Base-by-base conservation (phyloP, 2,888 invertebrate genomes). In the Caenorhabditis imperialis region DNA sequence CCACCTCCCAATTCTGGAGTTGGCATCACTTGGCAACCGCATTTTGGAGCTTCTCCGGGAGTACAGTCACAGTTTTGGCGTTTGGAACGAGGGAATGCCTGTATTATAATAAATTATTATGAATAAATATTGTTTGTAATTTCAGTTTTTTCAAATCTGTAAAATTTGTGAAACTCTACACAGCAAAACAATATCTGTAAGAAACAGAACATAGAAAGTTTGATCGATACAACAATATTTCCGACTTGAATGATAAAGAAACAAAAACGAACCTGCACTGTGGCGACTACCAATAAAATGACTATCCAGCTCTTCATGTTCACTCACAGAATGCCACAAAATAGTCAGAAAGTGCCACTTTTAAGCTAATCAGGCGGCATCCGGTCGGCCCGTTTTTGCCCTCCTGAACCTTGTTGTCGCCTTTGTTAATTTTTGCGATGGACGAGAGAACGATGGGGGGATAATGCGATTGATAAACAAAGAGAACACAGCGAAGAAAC, bases 11-110 rank as follows among this genome's bases (percentile, higher is more conserved):
- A 35, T 20, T 67, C 67, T 38, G 55, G 55, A 10, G 61, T 54
- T 22, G 67, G 67, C 67, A 74, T 58, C 14, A 77, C 74, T 35
- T 77, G 73, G 40, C 79, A 79, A 8, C 77, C 77, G 53, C 79
- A 79, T 65, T 77, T 75, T 16, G 79, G 77, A 4, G 77, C 69
- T 35, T 77, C 75, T 37, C 74, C 79, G 0, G 77, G 69, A 8
- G 54, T 53, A 38, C 79, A 79, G 18, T 75, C 75, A 23, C 79
- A 77, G 14, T 60, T 45, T 54, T 79, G 79, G 42, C 79, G 62
- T 37, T 62, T 57, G 38, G 48, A 48, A 55, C 78, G 67, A 40
- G 78, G 67, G 20, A 55, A 27, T 3, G 65, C 65, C 71, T 55
- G 8, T 30, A 48, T 35, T 35, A 2, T 6, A 22, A 22, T 23